Percentiles rank a stretch among this genome's conserved stretches.
Evolutionary conservation across 2,113 vertebrate species (phyloP).

Genomic region (Ceyx melanurus): DNA sequence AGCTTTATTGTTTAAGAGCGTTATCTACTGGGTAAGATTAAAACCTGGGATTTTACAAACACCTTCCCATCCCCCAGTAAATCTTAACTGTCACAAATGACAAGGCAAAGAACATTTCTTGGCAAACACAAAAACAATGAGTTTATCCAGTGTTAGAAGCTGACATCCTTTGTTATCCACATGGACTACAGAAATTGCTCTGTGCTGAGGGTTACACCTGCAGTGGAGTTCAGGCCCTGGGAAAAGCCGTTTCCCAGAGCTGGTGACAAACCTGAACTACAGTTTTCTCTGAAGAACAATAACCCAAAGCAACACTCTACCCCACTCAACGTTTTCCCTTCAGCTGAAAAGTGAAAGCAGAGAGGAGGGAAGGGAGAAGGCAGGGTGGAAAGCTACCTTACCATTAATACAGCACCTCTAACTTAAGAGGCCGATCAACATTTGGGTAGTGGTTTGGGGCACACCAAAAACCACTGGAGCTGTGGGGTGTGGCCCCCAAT

Average conservation of each 20-base stretch:
- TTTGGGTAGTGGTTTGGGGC: conserved; percentile 62
- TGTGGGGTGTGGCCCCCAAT: conserved; percentile 49
- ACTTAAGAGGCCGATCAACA: conserved; percentile 65
- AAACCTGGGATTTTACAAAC: neutral
- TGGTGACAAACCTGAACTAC: neutral
- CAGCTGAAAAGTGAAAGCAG: conserved; percentile 20
- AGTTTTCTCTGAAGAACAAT: neutral
- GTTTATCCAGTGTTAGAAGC: neutral
- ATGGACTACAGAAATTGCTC: neutral
- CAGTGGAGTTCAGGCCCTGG: neutral
- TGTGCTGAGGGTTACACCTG: neutral
- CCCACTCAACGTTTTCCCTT: neutral
- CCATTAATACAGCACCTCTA: conserved; percentile 71
- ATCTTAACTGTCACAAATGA: neutral
- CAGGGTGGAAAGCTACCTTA: conserved; percentile 71
- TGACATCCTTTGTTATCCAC: conserved; percentile 2
- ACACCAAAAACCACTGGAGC: conserved; percentile 58
- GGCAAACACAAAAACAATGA: neutral
- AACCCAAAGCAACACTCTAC: neutral
- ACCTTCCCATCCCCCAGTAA: conserved; percentile 13
- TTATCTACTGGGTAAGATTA: neutral
- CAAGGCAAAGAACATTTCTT: neutral
- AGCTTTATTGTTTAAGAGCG: neutral
- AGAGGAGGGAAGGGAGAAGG: conserved; percentile 28
- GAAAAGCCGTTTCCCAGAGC: conserved; percentile 15